A percentile compares a stretch with the other conserved stretches of the same genome.
phyloP scores from a whole-genome alignment of 2,113 vertebrate genomes.

The Planiliza haematocheilus region DNA sequence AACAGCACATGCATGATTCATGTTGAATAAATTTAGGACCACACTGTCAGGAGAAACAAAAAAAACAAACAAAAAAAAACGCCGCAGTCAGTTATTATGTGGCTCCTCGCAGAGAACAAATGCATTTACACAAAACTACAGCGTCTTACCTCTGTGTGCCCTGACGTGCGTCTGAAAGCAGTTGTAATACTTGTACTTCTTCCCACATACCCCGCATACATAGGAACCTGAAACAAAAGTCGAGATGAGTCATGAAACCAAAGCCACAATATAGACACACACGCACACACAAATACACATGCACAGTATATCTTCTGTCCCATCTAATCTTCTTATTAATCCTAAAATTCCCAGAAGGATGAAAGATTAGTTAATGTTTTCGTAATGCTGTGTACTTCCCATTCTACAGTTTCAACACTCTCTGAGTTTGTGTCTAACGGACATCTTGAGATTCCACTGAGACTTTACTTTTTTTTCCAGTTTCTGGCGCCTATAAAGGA shows the following conservation, averaged over 20 bases:
- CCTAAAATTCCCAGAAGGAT: too few relatives aligned
- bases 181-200: constrained; percentile 99
- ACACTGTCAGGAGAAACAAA: constrained; percentile 12
- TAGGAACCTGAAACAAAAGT: constrained; percentile 89
- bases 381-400: not conserved
- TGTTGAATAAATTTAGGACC: constrained; percentile 17
- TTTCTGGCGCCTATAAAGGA: not conserved
- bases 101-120: constrained; percentile 2
- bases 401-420: too few relatives aligned
- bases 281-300: not conserved
- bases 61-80: not conserved
- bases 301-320: not conserved
- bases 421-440: not conserved
- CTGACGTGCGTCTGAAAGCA: constrained; percentile 99
- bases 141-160: constrained; percentile 92
- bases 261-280: not conserved
- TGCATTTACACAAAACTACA: not conserved
- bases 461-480: too few relatives aligned
- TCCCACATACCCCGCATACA: constrained; percentile 95
- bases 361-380: not conserved
- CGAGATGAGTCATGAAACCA: constrained; percentile 20
- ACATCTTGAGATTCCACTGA: not conserved
- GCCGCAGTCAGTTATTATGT: constrained; percentile 16
- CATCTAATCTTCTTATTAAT: not conserved
- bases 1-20: constrained; percentile 26